Evolutionary conservation across 1,140 invertebrate species (phyloP).

Genomic region (Drosophila aff.): DNA sequence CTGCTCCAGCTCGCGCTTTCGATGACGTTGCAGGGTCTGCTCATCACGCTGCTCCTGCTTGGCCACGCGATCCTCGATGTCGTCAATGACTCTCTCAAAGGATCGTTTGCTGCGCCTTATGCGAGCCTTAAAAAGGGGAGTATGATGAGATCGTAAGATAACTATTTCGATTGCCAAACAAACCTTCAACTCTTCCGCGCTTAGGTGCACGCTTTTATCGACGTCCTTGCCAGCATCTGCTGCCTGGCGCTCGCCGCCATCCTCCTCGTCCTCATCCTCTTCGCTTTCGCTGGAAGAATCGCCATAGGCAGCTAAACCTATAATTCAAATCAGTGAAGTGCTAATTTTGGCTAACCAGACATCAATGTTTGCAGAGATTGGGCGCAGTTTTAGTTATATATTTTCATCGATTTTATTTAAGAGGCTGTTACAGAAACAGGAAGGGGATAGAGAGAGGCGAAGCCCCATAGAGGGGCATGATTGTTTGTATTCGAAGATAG

Average conservation of each 20-base stretch:
- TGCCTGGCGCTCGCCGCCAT: slow-evolving; percentile 24
- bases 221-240: slow-evolving; percentile 47
- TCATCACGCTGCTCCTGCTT: slow-evolving; percentile 67
- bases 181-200: slow-evolving; percentile 78
- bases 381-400: slow-evolving; percentile 35
- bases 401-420: slow-evolving; percentile 17
- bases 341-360: slow-evolving; percentile 72
- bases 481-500: neutral
- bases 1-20: slow-evolving; percentile 56
- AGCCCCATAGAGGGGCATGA: neutral
- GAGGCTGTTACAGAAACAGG: slow-evolving; percentile 15
- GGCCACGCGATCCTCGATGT: slow-evolving; percentile 77
- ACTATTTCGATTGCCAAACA: neutral
- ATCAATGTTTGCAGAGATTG: slow-evolving; percentile 34
- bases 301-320: slow-evolving; percentile 84
- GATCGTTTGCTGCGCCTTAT: slow-evolving; percentile 72
- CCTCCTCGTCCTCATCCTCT: slow-evolving; percentile 56
- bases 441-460: neutral
- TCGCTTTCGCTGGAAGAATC: slow-evolving; percentile 80
- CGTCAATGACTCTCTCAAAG: slow-evolving; percentile 72
- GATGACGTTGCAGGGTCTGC: slow-evolving; percentile 62
- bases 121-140: slow-evolving; percentile 44
- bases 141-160: neutral
- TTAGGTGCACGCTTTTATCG: slow-evolving; percentile 57
- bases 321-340: slow-evolving; percentile 82